Conservation (phyloP, 2,797 vertebrate species). For the Enteromius thamalakanensis region DNA sequence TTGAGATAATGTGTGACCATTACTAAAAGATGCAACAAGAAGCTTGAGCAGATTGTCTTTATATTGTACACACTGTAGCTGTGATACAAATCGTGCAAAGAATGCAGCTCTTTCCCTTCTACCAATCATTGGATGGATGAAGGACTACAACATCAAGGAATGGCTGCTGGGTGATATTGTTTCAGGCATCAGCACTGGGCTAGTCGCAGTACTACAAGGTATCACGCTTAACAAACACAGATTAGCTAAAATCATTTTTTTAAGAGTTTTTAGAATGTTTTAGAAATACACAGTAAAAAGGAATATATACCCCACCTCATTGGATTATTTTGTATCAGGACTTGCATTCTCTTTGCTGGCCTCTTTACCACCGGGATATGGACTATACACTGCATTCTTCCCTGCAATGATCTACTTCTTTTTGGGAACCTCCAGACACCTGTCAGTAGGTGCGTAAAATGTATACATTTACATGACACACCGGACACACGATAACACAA, state of each 20-base stretch:
- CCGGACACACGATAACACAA: not conserved
- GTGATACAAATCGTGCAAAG: constrained; percentile 81
- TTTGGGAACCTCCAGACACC: constrained; percentile 92
- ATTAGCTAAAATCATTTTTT: not conserved
- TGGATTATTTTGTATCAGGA: constrained; percentile 65
- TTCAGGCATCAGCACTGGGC: constrained; percentile 91
- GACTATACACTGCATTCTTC: constrained; percentile 92
- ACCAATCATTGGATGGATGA: constrained; percentile 87
- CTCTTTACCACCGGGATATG: constrained; percentile 83
- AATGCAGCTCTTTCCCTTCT: constrained; percentile 78
- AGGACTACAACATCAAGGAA: constrained; percentile 83
- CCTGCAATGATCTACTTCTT: constrained; percentile 89
- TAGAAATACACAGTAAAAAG: not conserved
- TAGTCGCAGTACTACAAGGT: constrained; percentile 95
- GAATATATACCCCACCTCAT: not conserved
- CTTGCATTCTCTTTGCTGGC: constrained; percentile 92
- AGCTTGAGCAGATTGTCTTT: not conserved
- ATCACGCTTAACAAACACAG: constrained; percentile 33
- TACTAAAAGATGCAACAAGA: not conserved
- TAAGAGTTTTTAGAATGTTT: not conserved
- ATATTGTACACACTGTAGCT: constrained; percentile 71
- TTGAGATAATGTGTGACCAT: not conserved
- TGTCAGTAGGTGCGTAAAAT: constrained; percentile 84
- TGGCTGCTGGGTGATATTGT: constrained; percentile 90
- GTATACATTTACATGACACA: not conserved